Percentiles rank a stretch among this genome's conserved stretches.
Conservation (phyloP, 2,113 vertebrate genomes). For the Eudyptes chrysolophus region DNA sequence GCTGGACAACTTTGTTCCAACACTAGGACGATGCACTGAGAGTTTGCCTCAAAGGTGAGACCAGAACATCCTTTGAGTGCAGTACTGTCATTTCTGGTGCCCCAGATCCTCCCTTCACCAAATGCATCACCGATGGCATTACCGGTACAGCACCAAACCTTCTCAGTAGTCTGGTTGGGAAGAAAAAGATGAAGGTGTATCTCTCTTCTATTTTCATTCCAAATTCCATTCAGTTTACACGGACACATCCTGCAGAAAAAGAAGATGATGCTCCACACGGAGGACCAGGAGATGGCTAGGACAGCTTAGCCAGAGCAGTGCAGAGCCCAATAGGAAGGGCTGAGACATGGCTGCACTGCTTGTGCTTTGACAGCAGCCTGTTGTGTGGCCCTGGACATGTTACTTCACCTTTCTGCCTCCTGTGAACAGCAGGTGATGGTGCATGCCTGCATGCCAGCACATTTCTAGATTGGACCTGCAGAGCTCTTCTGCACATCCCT, state of each 20-base stretch:
- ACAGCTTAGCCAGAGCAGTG: not conserved
- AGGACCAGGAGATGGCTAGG: not conserved
- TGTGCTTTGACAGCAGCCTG: not conserved
- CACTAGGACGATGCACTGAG: not conserved
- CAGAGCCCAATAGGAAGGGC: not conserved
- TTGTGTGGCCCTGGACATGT: accelerated
- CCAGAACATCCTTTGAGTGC: not conserved
- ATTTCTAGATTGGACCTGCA: not conserved
- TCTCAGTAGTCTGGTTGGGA: not conserved
- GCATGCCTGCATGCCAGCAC: accelerated
- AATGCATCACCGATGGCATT: not conserved
- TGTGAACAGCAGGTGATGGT: not conserved
- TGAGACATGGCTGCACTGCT: not conserved
- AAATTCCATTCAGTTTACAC: not conserved
- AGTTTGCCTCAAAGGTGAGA: not conserved
- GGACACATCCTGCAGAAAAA: not conserved
- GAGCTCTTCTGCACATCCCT: not conserved
- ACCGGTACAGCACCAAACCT: not conserved
- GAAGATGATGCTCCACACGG: not conserved
- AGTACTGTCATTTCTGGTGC: not conserved
- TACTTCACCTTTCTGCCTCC: not conserved
- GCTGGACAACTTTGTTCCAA: not conserved
- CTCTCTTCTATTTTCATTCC: not conserved
- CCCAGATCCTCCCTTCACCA: not conserved
- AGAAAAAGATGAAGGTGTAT: not conserved